phyloP scores from a whole-genome alignment of 2,113 vertebrate species.

The Himantopus leucocephalus region DNA sequence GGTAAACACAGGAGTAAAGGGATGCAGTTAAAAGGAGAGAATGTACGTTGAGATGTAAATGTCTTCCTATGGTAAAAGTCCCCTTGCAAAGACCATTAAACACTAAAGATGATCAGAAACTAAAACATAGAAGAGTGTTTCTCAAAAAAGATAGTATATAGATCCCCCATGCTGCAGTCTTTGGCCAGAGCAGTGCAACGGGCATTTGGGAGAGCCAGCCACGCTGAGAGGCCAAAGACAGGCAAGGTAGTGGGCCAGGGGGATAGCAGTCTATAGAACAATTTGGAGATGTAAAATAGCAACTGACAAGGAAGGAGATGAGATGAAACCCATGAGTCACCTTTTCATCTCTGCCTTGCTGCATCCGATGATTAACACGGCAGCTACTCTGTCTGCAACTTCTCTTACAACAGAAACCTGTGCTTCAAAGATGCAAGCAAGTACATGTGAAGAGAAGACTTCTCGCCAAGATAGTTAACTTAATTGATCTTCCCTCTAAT shows the following conservation, averaged over 20 bases:
- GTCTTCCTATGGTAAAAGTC: accelerated
- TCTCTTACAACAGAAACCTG: not conserved
- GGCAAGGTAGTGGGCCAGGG: not conserved
- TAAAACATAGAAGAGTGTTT: accelerated
- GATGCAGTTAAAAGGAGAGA: not conserved
- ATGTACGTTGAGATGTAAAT: not conserved
- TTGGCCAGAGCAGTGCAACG: accelerated
- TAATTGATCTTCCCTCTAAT: not conserved
- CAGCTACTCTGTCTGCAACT: not conserved
- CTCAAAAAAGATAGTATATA: accelerated
- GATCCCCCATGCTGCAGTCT: not conserved
- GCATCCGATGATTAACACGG: not conserved
- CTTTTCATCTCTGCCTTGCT: not conserved
- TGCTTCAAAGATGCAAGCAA: not conserved
- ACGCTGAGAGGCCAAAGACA: accelerated
- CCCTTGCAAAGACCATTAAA: not conserved
- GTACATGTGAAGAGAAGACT: not conserved
- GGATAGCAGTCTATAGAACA: not conserved
- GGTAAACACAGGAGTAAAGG: not conserved
- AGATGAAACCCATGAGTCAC: not conserved
- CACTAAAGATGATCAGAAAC: not conserved
- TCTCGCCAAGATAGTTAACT: not conserved
- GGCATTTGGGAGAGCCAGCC: accelerated
- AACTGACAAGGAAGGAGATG: not conserved
- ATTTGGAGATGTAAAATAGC: not conserved